Evolutionary conservation across 2,888 invertebrate species (phyloP).

Genomic region (Diloba caeruleocephala): DNA sequence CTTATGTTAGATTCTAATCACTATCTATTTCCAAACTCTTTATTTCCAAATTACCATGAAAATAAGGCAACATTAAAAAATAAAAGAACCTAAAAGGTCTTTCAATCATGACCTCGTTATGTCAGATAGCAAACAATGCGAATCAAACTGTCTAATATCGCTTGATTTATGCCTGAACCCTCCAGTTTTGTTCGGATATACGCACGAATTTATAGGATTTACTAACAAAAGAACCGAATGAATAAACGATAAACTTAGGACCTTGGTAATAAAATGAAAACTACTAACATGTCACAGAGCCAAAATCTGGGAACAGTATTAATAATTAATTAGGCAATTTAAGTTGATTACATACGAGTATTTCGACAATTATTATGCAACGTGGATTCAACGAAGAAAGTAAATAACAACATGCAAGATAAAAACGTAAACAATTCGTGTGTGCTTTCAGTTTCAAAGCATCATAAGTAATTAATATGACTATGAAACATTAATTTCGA

Average conservation of each 20-base stretch:
- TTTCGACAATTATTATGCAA: no score
- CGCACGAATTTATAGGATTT: slow-evolving; percentile 41
- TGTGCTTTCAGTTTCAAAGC: no score
- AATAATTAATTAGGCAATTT: no score
- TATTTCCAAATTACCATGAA: slow-evolving; percentile 5
- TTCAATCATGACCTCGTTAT: slow-evolving; percentile 22
- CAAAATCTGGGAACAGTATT: no score
- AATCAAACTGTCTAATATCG: slow-evolving; percentile 45
- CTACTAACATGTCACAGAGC: no score
- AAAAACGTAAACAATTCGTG: no score
- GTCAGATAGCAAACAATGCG: slow-evolving; percentile 44
- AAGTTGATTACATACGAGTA: no score
- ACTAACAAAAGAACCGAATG: slow-evolving; percentile 25
- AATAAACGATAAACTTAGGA: slow-evolving; percentile 14
- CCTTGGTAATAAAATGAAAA: slow-evolving; percentile 5
- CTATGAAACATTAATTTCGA: no score
- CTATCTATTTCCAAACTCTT: slow-evolving; percentile 1
- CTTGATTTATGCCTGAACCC: slow-evolving; percentile 47
- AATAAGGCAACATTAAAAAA: slow-evolving; percentile 16
- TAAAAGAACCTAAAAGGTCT: slow-evolving; percentile 14
- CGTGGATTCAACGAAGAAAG: no score
- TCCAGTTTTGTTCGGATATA: slow-evolving; percentile 38
- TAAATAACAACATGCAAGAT: no score
- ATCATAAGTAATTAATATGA: no score
- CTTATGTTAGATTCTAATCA: slow-evolving; percentile 12